Evolutionary conservation across 2,888 invertebrate species (phyloP), one percentile per base, ranked within the genome.

Genomic region (Automeris io): DNA sequence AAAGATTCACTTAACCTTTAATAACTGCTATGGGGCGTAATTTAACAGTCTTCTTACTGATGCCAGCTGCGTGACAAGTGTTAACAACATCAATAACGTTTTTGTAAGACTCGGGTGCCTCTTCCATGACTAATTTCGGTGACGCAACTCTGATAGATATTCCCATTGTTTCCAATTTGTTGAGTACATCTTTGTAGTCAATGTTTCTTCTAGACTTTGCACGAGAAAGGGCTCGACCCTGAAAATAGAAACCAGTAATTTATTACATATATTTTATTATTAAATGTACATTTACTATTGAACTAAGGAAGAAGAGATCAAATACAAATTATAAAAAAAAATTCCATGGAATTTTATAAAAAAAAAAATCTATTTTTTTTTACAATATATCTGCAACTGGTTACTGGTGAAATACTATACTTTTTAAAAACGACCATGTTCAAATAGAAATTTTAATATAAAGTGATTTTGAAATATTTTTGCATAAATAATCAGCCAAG

Each of bases 81-180:
- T 99, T 91, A 0, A 99, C 99, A 5, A 99, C 99, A 87, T 99
- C 99, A 0, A 98, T 99, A 0, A 99, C 99, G 87, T 99, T 97
- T 83, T 99, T 99, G 78, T 99, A 99, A 0, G 99, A 99, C 67
- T 99, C 98, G 0, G 99, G 99, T 3, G 99, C 97, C 88, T 99
- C 99, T 85, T 99, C 99, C 99, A 99, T 99, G 1, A 99, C 98
- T 42, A 99, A 85, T 80, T 99, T 99, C 0, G 99, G 99, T 7
- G 99, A 99, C 5, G 99, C 99, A 0, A 99, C 97, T 65, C 99
- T 89, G 49, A 99, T 99, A 2, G 97, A 94, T 57, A 98, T 98
- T 18, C 97, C 97, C 83, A 92, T 90, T 35, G 90, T 86, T 48
- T 96, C 92, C 44, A 99, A 78, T 68, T 94, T 95, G 8, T 90